Evolutionary conservation across 2,888 invertebrate genomes (phyloP).

Genomic region (Chloroclystis v-ata): DNA sequence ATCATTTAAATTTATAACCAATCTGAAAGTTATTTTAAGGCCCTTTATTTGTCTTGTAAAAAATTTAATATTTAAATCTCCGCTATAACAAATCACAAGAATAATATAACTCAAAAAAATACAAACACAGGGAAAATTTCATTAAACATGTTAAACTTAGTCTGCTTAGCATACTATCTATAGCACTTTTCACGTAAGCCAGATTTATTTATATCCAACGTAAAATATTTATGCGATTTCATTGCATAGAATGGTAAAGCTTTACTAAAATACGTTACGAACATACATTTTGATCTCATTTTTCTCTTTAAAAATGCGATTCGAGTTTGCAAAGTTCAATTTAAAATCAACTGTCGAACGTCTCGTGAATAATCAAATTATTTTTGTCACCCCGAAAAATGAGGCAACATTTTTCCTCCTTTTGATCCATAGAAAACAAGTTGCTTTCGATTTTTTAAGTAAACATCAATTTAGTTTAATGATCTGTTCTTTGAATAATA

Average conservation of each 20-base stretch:
- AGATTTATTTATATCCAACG: not conserved
- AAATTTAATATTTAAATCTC: too few relatives aligned
- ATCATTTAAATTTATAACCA: too few relatives aligned
- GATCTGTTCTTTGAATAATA: slow-evolving; percentile 45
- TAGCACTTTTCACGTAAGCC: not conserved
- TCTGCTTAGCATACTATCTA: too few relatives aligned
- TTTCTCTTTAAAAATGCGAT: slow-evolving; percentile 59
- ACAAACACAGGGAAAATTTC: too few relatives aligned
- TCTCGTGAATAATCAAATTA: slow-evolving; percentile 60
- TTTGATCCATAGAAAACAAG: slow-evolving; percentile 60
- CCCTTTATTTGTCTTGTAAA: too few relatives aligned
- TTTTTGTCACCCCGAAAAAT: slow-evolving; percentile 64
- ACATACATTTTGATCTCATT: slow-evolving; percentile 40
- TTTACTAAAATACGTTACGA: not conserved
- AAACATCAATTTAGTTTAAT: slow-evolving; percentile 58
- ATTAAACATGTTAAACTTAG: too few relatives aligned
- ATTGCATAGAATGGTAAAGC: too few relatives aligned
- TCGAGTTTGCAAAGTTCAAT: slow-evolving; percentile 58
- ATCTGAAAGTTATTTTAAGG: too few relatives aligned
- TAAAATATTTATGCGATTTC: too few relatives aligned
- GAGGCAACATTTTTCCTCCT: slow-evolving; percentile 54
- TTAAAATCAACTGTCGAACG: slow-evolving; percentile 65
- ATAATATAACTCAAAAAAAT: too few relatives aligned
- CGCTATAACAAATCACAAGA: too few relatives aligned
- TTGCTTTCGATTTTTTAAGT: slow-evolving; percentile 52